Conservation (phyloP, 2,113 vertebrate species). For the Strix uralensis region DNA sequence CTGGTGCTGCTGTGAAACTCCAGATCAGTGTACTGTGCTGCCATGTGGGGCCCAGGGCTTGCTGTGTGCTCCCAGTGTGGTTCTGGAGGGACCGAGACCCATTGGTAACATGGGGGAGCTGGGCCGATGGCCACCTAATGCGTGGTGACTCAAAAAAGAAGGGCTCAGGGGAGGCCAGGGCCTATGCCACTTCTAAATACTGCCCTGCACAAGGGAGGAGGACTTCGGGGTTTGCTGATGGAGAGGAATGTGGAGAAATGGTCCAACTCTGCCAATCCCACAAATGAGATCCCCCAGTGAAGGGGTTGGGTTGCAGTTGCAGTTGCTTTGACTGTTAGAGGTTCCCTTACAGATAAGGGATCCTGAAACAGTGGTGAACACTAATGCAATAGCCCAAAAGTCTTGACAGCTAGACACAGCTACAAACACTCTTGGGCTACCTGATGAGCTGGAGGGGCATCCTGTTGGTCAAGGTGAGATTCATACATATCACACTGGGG, state of each 20-base stretch:
- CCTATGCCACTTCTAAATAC: neutral
- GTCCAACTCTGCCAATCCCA: neutral
- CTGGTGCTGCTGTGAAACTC: neutral
- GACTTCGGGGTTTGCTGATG: neutral
- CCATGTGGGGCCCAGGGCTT: neutral
- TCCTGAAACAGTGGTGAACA: neutral
- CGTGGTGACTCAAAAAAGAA: neutral
- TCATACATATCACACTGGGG: neutral
- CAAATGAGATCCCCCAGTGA: neutral
- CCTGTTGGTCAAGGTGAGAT: neutral
- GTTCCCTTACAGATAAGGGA: neutral
- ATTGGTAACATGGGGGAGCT: neutral
- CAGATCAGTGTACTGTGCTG: neutral
- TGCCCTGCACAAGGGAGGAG: neutral
- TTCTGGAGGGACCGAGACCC: neutral
- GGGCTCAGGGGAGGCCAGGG: rapidly evolving
- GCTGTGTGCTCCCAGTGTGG: rapidly evolving
- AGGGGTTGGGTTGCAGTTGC: neutral
- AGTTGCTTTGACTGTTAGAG: neutral
- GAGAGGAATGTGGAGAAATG: neutral
- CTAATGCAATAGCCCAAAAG: neutral
- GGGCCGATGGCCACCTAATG: neutral
- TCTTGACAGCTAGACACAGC: neutral
- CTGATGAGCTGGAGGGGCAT: neutral
- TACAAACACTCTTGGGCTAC: neutral